phyloP scores from a whole-genome alignment of 2,888 invertebrate genomes.

The Drosophila nigritarsus region DNA sequence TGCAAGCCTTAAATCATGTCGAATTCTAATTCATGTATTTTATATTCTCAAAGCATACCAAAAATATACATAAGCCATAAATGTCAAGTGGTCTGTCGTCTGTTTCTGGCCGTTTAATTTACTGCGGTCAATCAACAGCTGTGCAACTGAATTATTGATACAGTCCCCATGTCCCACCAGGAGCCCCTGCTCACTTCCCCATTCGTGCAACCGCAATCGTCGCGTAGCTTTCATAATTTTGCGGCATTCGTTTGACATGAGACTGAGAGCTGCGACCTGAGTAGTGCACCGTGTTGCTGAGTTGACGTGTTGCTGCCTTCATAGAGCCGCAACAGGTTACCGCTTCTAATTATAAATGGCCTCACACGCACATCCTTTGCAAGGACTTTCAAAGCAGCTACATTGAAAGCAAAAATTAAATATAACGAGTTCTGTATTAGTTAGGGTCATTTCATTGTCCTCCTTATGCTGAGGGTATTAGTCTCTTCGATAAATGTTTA shows the following conservation, averaged over 20 bases:
- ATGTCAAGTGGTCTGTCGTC: constrained; percentile 42
- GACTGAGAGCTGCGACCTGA: constrained; percentile 32
- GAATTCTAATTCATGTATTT: neutral
- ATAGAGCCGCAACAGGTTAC: constrained; percentile 58
- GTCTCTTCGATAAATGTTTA: neutral
- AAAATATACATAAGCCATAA: constrained; percentile 36
- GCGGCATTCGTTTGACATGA: constrained; percentile 56
- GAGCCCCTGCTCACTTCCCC: neutral
- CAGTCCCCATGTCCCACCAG: neutral
- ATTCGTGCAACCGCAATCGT: constrained; percentile 48
- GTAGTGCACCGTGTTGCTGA: constrained; percentile 4
- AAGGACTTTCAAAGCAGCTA: constrained; percentile 1
- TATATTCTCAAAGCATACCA: constrained; percentile 23
- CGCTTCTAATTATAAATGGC: constrained; percentile 57
- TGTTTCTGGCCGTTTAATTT: constrained; percentile 51
- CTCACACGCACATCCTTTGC: constrained; percentile 30
- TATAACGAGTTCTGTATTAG: constrained; percentile 18
- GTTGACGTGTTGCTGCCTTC: neutral
- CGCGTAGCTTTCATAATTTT: constrained; percentile 50
- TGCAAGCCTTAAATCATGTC: neutral
- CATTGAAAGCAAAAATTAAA: constrained; percentile 22
- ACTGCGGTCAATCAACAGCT: constrained; percentile 46
- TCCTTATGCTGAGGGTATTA: neutral
- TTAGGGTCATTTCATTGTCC: neutral
- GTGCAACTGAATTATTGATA: constrained; percentile 32